phyloP scores from a whole-genome alignment of 2,113 vertebrate species.

The Mormoops blainvillei region DNA sequence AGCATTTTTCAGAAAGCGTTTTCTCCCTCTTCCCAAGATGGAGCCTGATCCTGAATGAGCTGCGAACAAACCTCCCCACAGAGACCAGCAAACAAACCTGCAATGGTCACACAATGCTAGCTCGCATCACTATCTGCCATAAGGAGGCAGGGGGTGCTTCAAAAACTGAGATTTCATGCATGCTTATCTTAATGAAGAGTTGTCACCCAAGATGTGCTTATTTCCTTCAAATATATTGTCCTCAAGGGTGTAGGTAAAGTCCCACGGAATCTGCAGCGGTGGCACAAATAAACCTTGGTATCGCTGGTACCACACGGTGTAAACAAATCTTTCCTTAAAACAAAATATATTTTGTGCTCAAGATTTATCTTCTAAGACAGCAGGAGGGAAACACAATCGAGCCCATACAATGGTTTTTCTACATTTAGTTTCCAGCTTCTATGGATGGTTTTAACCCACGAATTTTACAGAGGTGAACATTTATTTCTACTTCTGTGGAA shows the following conservation, averaged over 20 bases:
- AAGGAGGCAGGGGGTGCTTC: not conserved
- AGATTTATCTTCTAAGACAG: constrained; percentile 27
- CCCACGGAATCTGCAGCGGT: not conserved
- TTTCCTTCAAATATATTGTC: constrained; percentile 27
- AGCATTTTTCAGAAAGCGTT: constrained; percentile 3
- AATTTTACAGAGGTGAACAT: constrained; percentile 33
- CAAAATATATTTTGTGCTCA: constrained; percentile 51
- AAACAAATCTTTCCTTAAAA: constrained; percentile 68
- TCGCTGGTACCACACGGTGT: constrained; percentile 8
- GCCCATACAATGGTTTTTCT: not conserved
- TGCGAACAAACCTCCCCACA: not conserved
- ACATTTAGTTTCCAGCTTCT: not conserved
- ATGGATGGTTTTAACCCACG: not conserved
- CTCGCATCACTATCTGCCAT: not conserved
- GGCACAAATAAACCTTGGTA: constrained; percentile 50
- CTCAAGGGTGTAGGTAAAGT: not conserved
- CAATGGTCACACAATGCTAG: not conserved
- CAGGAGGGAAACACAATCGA: constrained; percentile 19
- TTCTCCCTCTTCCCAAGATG: not conserved
- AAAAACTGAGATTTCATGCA: not conserved
- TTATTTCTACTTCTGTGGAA: constrained; percentile 28
- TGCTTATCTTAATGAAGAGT: constrained; percentile 31
- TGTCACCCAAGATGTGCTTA: not conserved
- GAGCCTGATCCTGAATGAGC: not conserved
- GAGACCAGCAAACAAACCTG: not conserved